Evolutionary conservation across 2,797 vertebrate genomes (phyloP).

Genomic region (Pitangus sulphuratus): DNA sequence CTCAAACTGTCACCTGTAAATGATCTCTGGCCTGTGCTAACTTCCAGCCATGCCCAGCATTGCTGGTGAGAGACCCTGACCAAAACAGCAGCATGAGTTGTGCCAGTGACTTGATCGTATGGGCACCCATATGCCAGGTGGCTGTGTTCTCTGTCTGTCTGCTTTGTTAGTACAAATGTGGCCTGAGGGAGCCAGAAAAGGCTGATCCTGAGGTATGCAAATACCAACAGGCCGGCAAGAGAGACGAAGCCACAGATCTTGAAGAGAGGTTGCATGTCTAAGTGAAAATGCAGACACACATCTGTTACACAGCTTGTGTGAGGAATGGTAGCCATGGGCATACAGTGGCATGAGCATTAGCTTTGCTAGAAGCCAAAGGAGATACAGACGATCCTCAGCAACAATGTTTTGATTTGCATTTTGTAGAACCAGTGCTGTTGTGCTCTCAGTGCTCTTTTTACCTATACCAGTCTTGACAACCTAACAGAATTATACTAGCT

Average conservation of each 20-base stretch:
- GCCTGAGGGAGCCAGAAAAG: neutral
- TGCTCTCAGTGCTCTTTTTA: neutral
- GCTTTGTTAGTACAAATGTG: neutral
- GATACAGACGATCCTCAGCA: neutral
- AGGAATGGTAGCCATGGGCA: neutral
- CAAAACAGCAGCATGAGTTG: neutral
- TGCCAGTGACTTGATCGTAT: accelerated
- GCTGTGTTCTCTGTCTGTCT: neutral
- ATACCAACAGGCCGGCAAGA: neutral
- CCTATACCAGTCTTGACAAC: neutral
- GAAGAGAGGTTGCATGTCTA: accelerated
- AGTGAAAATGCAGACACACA: neutral
- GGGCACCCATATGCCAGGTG: neutral
- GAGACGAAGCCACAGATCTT: neutral
- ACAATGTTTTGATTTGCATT: neutral
- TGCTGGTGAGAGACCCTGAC: neutral
- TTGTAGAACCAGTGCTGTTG: neutral
- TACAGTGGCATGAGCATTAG: neutral
- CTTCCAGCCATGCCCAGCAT: neutral
- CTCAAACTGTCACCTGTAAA: neutral
- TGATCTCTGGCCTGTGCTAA: neutral
- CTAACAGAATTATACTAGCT: neutral
- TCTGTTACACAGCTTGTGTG: accelerated
- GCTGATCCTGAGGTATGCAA: neutral
- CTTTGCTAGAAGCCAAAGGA: neutral